A percentile compares a stretch with the other conserved stretches of the same genome.
phyloP scores from a whole-genome alignment of 2,113 vertebrate genomes.

The Tetrax tetrax region DNA sequence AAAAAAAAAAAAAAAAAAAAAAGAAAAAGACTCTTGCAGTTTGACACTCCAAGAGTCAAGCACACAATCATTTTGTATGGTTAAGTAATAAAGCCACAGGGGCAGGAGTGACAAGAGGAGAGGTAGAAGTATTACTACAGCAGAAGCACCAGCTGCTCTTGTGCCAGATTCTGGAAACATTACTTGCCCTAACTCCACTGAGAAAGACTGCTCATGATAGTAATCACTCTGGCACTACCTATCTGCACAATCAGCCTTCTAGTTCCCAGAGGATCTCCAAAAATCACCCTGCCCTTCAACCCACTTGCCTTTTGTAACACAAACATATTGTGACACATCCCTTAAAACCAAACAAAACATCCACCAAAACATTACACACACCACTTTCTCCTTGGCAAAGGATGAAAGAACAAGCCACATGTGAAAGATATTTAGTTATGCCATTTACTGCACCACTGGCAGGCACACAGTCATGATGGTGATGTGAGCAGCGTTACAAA shows the following conservation, averaged over 20 bases:
- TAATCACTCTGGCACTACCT: background rate
- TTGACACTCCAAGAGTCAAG: slow-evolving; percentile 31
- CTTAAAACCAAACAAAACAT: slow-evolving; percentile 13
- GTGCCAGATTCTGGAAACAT: slow-evolving; percentile 30
- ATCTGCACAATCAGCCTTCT: slow-evolving; percentile 3
- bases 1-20: background rate
- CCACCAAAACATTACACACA: background rate
- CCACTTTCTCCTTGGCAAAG: slow-evolving; percentile 18
- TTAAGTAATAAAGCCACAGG: slow-evolving; percentile 64
- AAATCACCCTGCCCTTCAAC: slow-evolving; percentile 61
- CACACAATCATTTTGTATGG: background rate
- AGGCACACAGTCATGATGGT: background rate
- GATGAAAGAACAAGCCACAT: slow-evolving; percentile 42
- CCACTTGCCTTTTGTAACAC: slow-evolving; percentile 40
- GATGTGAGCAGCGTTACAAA: background rate
- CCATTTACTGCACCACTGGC: background rate
- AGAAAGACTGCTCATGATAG: background rate
- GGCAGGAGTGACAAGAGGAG: slow-evolving; percentile 48
- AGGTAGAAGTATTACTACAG: slow-evolving; percentile 23
- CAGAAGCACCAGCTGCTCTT: slow-evolving; percentile 11
- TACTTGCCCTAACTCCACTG: background rate
- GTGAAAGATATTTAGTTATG: background rate
- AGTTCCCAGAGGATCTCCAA: slow-evolving; percentile 34
- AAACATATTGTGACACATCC: slow-evolving; percentile 43
- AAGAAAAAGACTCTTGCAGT: background rate